Conservation (phyloP, 2,888 invertebrate species). For the Suillia variegata region DNA sequence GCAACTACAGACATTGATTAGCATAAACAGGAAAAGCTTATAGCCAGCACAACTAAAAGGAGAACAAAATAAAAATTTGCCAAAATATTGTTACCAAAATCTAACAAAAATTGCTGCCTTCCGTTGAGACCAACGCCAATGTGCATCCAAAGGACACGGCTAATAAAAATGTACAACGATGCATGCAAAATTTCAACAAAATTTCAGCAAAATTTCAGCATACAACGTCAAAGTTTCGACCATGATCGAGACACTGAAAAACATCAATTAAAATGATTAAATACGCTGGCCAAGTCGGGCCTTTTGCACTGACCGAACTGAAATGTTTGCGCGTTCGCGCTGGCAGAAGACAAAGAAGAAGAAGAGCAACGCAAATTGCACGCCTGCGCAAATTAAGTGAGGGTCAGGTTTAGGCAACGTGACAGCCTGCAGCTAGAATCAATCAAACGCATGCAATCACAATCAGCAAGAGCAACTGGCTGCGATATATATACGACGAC, state of each 20-base stretch:
- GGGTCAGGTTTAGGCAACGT: background rate
- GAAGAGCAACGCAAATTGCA: background rate
- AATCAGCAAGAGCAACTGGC: too few species aligned
- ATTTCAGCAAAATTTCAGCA: too few species aligned
- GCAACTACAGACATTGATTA: background rate
- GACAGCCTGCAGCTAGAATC: background rate
- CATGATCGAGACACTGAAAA: background rate
- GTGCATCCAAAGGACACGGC: background rate
- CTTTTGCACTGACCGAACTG: too few species aligned
- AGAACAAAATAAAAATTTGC: too few species aligned
- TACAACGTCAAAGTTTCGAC: background rate
- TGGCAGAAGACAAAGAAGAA: background rate
- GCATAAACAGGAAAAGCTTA: background rate
- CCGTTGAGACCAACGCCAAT: background rate
- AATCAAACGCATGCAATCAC: constrained; percentile 5
- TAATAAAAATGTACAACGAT: background rate
- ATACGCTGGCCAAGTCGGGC: background rate
- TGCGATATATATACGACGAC: too few species aligned
- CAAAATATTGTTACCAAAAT: too few species aligned
- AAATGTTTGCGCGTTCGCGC: too few species aligned
- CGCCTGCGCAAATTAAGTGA: constrained; percentile 1
- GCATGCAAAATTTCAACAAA: background rate
- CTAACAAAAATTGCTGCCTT: background rate
- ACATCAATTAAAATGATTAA: constrained; percentile 3
- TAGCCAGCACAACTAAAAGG: background rate